phyloP scores from a whole-genome alignment of 2,797 vertebrate genomes.

The Pachyuromys duprasi region DNA sequence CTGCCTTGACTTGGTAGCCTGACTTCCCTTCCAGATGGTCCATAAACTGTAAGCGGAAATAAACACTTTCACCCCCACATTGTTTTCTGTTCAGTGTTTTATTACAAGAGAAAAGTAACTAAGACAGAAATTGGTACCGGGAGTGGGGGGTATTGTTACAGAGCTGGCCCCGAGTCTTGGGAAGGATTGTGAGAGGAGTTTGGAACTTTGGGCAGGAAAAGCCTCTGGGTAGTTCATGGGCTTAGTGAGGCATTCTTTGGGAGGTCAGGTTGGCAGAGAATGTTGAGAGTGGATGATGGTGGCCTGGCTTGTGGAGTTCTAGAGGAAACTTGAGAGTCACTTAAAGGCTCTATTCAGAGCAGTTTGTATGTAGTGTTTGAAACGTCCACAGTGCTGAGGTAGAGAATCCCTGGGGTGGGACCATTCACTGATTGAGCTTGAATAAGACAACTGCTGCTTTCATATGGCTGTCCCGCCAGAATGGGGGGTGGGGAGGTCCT shows the following conservation, averaged over 20 bases:
- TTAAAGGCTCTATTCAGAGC: not conserved
- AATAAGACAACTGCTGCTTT: not conserved
- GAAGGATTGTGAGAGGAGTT: not conserved
- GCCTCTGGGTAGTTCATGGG: not conserved
- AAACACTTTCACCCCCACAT: not conserved
- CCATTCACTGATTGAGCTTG: not conserved
- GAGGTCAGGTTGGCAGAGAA: not conserved
- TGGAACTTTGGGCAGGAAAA: not conserved
- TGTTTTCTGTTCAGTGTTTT: not conserved
- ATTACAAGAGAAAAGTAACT: not conserved
- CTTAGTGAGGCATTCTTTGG: not conserved
- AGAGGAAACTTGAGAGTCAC: not conserved
- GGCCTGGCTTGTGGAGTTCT: too few species aligned
- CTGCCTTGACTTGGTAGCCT: not conserved
- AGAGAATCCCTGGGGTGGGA: not conserved
- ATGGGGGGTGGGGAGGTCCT: not conserved
- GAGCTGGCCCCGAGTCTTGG: not conserved
- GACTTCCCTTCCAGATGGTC: not conserved
- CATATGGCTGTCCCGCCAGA: not conserved
- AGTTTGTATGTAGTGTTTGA: not conserved
- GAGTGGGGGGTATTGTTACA: not conserved
- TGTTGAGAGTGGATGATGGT: too few species aligned
- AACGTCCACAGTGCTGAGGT: not conserved
- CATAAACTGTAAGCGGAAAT: not conserved
- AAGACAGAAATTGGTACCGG: not conserved